Conservation (phyloP, 2,888 invertebrate genomes). For the Pristionchus mayeri region DNA sequence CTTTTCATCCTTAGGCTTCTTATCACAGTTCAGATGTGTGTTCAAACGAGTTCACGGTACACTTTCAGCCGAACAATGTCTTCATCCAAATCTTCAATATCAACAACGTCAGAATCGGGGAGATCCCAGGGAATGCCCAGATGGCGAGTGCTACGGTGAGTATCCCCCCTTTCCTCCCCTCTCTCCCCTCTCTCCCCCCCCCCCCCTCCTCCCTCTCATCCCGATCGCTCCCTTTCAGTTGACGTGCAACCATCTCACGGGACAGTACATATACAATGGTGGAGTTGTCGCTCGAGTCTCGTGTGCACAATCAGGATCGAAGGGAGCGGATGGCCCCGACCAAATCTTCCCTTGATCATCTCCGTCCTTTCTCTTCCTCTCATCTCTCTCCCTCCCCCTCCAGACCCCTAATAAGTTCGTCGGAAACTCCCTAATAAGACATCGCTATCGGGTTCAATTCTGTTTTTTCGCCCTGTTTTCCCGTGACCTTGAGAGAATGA, state of each 20-base stretch:
- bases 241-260: slow-evolving; percentile 28
- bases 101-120: background rate
- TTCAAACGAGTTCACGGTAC: background rate
- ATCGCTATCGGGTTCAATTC: slow-evolving; percentile 28
- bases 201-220: no score
- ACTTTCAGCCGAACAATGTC: background rate
- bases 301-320: slow-evolving; percentile 24
- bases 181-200: background rate
- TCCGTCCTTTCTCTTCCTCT: no score
- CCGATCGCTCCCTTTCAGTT: slow-evolving; percentile 34
- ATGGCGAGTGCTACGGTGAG: slow-evolving; percentile 6
- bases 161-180: no score
- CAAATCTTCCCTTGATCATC: background rate
- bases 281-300: background rate
- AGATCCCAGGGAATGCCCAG: slow-evolving; percentile 11
- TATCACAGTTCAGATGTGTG: background rate
- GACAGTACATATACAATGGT: background rate
- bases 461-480: background rate
- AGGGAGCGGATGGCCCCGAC: slow-evolving; percentile 3
- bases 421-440: slow-evolving; percentile 17
- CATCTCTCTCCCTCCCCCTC: background rate
- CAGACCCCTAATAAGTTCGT: slow-evolving; percentile 13
- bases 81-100: slow-evolving; percentile 34
- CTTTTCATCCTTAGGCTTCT: no score
- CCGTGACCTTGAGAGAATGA: slow-evolving; percentile 27